Conservation (phyloP, 2,888 invertebrate species). For the Ormyrus labotus region DNA sequence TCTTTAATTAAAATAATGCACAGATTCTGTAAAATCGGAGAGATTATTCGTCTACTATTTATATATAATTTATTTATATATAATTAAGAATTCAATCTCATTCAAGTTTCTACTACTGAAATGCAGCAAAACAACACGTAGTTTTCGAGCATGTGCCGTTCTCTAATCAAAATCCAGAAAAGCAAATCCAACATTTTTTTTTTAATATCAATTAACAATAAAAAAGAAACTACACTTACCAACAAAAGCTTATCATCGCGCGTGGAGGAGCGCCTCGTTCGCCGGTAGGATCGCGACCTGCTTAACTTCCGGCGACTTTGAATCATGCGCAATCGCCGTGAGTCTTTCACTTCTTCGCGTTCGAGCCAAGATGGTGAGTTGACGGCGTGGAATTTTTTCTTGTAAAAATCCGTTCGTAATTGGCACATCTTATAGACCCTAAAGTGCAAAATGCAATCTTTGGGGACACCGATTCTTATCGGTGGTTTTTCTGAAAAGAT, state of each 20-base stretch:
- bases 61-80: too few species aligned
- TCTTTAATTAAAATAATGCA: background rate
- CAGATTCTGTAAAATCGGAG: background rate
- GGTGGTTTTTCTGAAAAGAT: conserved; percentile 23
- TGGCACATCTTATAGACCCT: conserved; percentile 50
- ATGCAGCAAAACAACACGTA: background rate
- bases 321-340: conserved; percentile 18
- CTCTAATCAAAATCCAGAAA: conserved; percentile 4
- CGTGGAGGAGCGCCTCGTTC: background rate
- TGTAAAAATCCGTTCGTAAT: conserved; percentile 61
- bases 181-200: background rate
- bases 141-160: conserved; percentile 9
- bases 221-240: background rate
- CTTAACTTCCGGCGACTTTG: conserved; percentile 20
- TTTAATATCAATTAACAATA: background rate
- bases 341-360: conserved; percentile 19
- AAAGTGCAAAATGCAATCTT: conserved; percentile 24
- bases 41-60: too few species aligned
- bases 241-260: background rate
- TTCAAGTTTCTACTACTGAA: too few species aligned
- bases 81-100: too few species aligned
- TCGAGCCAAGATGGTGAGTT: conserved; percentile 69
- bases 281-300: background rate
- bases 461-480: background rate
- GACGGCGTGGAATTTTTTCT: conserved; percentile 47